Percentiles rank a stretch among this genome's conserved stretches.
phyloP scores from a whole-genome alignment of 2,888 invertebrate genomes.

The Hyppa rectilinea region DNA sequence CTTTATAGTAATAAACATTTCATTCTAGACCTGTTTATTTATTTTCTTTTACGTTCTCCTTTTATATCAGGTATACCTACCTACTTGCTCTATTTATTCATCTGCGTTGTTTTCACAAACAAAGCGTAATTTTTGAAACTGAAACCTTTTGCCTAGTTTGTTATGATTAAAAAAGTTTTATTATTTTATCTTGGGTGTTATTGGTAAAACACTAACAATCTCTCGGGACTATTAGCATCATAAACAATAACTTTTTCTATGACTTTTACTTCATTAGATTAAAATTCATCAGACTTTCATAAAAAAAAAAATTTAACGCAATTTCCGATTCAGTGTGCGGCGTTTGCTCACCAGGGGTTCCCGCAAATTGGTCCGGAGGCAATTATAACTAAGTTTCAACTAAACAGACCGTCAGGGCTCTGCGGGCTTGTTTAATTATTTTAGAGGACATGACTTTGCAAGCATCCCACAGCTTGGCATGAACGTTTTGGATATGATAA shows the following conservation, averaged over 20 bases:
- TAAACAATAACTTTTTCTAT: no score
- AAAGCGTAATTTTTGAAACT: not conserved
- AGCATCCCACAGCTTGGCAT: no score
- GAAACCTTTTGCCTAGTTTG: not conserved
- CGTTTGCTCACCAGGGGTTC: conserved; percentile 3
- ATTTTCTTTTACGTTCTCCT: conserved; percentile 8
- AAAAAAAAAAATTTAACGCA: no score
- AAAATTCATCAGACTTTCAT: no score
- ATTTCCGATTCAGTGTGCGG: no score
- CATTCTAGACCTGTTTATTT: not conserved
- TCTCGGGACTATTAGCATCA: no score
- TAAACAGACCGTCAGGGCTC: conserved; percentile 17
- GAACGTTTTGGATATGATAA: conserved; percentile 21
- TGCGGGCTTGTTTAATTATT: conserved; percentile 21
- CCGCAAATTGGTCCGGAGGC: conserved; percentile 37
- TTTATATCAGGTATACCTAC: not conserved
- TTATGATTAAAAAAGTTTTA: not conserved
- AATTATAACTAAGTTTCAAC: conserved; percentile 49
- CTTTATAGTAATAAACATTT: conserved; percentile 13
- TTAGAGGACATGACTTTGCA: conserved; percentile 16
- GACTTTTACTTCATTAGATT: no score
- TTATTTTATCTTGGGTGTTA: not conserved
- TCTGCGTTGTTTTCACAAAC: not conserved
- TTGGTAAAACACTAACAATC: no score
- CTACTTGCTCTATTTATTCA: not conserved